Evolutionary conservation across 2,113 vertebrate genomes (phyloP).

Genomic region (Phrynosoma platyrhinos): DNA sequence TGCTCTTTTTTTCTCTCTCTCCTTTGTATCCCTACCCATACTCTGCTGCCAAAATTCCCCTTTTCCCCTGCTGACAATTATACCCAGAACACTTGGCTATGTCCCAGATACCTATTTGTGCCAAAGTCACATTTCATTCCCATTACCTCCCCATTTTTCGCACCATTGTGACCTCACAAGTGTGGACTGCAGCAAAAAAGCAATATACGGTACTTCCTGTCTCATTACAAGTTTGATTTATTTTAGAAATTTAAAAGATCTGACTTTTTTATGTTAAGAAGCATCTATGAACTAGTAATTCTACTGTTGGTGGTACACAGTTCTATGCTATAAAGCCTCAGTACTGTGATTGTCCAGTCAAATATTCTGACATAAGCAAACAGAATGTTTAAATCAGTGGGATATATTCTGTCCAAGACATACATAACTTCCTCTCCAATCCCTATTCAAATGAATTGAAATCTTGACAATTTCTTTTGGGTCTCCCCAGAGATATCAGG

Average conservation of each 20-base stretch:
- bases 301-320: neutral
- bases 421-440: neutral
- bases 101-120: too few relatives aligned
- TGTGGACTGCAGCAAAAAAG: neutral
- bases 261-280: neutral
- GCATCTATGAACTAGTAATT: neutral
- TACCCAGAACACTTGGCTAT: neutral
- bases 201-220: neutral
- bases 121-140: too few relatives aligned
- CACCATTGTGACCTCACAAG: neutral
- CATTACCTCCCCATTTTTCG: neutral
- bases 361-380: neutral
- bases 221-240: neutral
- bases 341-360: neutral
- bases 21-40: neutral
- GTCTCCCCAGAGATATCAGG: too few relatives aligned
- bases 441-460: too few relatives aligned
- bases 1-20: neutral
- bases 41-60: neutral
- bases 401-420: neutral
- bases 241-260: neutral
- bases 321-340: neutral
- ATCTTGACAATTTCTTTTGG: too few relatives aligned
- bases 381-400: neutral
- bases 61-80: neutral